Conservation (phyloP, 2,113 vertebrate species). For the Pteronura brasiliensis region DNA sequence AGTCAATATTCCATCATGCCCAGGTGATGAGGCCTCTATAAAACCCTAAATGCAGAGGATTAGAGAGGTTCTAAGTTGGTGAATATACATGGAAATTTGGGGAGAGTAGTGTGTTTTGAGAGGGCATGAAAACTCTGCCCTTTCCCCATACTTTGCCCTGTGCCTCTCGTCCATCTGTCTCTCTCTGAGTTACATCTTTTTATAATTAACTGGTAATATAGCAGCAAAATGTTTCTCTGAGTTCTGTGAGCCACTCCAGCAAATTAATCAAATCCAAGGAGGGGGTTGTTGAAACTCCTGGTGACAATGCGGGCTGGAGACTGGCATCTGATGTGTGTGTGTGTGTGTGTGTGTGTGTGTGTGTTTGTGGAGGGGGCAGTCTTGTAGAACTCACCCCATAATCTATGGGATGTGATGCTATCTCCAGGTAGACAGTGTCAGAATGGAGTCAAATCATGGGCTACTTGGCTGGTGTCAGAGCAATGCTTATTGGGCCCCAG, state of each 20-base stretch:
- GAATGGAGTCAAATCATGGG: not conserved
- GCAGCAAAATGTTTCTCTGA: not conserved
- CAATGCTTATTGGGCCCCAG: not conserved
- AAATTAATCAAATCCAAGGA: not conserved
- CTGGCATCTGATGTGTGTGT: not conserved
- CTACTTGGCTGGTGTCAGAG: not conserved
- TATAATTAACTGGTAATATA: not conserved
- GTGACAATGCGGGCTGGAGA: not conserved
- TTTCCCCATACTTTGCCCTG: not conserved
- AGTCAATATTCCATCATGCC: not conserved
- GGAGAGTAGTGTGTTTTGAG: not conserved
- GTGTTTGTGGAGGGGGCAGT: not conserved
- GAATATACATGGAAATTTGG: not conserved
- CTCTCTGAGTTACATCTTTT: not conserved
- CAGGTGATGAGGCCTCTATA: not conserved
- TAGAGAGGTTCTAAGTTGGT: not conserved
- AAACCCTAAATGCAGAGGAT: not conserved
- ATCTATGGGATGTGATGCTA: not conserved
- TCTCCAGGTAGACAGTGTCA: not conserved
- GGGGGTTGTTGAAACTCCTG: not conserved
- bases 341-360: not conserved
- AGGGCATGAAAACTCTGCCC: not conserved
- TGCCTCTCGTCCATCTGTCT: not conserved
- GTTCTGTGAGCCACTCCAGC: not conserved
- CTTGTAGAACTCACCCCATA: not conserved